phyloP scores from a whole-genome alignment of 2,888 invertebrate genomes.

The Folsomia candida region DNA sequence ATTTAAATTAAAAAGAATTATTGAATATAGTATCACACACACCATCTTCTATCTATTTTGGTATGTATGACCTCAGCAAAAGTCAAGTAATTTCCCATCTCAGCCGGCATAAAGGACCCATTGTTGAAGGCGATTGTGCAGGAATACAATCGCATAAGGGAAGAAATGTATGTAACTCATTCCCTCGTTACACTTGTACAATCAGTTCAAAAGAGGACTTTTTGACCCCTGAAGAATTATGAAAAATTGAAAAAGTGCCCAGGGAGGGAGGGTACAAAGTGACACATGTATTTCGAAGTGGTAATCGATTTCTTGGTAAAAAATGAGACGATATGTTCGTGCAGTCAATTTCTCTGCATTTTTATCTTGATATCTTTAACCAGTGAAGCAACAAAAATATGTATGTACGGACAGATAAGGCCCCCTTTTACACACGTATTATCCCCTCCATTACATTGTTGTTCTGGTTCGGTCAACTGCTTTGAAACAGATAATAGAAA shows the following conservation, averaged over 20 bases:
- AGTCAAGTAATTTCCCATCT: constrained; percentile 8
- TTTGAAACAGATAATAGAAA: neutral
- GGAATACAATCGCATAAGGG: neutral
- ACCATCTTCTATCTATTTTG: neutral
- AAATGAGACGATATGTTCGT: neutral
- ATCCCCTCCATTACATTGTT: neutral
- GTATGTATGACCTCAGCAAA: neutral
- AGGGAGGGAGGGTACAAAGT: neutral
- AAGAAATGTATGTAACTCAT: constrained; percentile 15
- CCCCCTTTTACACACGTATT: too few species aligned
- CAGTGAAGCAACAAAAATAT: neutral
- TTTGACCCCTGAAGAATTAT: neutral
- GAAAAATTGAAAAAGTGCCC: constrained; percentile 6
- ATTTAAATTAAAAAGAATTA: too few species aligned
- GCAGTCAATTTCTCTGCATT: neutral
- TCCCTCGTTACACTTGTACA: constrained; percentile 7
- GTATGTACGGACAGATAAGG: too few species aligned
- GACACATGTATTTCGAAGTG: neutral
- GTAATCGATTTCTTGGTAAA: constrained; percentile 4
- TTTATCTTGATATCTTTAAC: neutral
- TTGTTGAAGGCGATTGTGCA: neutral
- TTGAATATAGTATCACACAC: too few species aligned
- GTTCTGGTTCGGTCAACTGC: neutral
- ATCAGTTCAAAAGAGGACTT: neutral
- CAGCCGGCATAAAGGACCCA: neutral